These are phyloP conservation scores for Cebus imitator DNA, from an alignment of 2,113 vertebrate genomes.

Conservation along the genomic window DNA sequence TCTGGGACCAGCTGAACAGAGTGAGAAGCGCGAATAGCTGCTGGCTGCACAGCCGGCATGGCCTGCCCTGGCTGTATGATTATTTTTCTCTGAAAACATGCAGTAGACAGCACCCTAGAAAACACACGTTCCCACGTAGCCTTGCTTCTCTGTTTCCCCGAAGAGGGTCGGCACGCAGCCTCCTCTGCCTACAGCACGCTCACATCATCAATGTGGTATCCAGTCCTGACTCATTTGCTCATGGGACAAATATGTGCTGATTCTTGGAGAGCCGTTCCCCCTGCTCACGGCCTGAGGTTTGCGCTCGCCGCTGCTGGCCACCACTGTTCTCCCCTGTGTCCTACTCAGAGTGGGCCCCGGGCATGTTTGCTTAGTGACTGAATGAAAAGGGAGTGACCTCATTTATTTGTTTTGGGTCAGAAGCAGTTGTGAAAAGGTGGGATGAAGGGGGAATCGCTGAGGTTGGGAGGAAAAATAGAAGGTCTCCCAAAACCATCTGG, in stretches of 20 bases:
- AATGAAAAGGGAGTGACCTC: not conserved
- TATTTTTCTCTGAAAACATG: not conserved
- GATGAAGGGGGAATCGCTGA: not conserved
- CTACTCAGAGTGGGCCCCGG: not conserved
- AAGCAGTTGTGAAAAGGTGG: not conserved
- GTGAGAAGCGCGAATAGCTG: not conserved
- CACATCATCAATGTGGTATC: not conserved
- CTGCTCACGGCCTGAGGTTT: not conserved
- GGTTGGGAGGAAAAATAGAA: not conserved
- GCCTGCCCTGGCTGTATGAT: not conserved
- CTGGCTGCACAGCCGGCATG: not conserved
- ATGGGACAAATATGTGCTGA: not conserved
- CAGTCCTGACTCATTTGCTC: not conserved
- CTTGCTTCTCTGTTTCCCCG: not conserved
- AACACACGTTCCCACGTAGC: not conserved
- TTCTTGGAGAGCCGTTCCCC: not conserved
- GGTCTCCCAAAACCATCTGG: not conserved
- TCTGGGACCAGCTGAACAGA: not conserved
- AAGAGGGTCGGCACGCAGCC: not conserved
- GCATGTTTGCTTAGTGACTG: not conserved
- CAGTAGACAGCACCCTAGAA: not conserved
- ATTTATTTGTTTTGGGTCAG: not conserved
- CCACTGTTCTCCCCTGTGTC: rapidly evolving
- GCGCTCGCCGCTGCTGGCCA: rapidly evolving
- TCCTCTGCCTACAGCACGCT: not conserved